These are phyloP conservation scores for Monochamus saltuarius DNA, from an alignment of 1,140 invertebrate species.

Conservation along the genomic window DNA sequence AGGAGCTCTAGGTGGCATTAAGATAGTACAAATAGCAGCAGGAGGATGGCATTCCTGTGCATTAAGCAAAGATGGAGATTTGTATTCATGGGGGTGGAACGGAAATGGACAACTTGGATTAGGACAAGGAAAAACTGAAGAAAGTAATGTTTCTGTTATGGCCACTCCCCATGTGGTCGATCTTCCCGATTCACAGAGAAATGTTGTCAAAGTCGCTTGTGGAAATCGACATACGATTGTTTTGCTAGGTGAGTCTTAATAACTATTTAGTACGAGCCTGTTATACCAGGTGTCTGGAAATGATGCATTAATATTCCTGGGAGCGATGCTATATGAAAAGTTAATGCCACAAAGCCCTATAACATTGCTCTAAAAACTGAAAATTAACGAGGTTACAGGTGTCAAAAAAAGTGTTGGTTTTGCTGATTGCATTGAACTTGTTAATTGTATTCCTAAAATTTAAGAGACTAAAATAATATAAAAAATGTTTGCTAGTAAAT, in stretches of 20 bases:
- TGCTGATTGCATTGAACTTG: too few relatives aligned
- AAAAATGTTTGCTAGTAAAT: constrained; percentile 18
- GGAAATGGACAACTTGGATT: constrained; percentile 80
- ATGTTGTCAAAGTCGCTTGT: constrained; percentile 63
- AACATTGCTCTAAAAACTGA: too few relatives aligned
- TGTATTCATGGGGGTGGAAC: constrained; percentile 94
- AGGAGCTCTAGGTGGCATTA: constrained; percentile 72
- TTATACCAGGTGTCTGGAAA: too few relatives aligned
- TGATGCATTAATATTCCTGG: too few relatives aligned
- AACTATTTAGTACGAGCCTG: not conserved
- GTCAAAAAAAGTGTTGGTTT: too few relatives aligned
- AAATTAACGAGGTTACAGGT: too few relatives aligned
- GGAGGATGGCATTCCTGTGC: constrained; percentile 85
- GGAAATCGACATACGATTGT: constrained; percentile 68
- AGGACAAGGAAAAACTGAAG: constrained; percentile 29
- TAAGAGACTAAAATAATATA: too few relatives aligned
- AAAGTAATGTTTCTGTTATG: constrained; percentile 34
- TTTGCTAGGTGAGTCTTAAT: constrained; percentile 51
- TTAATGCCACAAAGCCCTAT: too few relatives aligned
- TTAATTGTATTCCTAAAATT: too few relatives aligned
- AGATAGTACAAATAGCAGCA: constrained; percentile 67
- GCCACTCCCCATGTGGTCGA: constrained; percentile 47
- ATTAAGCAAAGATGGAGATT: constrained; percentile 71
- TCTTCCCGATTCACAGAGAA: constrained; percentile 53
- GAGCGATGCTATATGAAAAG: too few relatives aligned